A percentile compares a stretch with the other conserved stretches of the same genome.
These are phyloP conservation scores for Carapus acus DNA, from an alignment of 2,797 vertebrate genomes.

Conservation along the genomic window DNA sequence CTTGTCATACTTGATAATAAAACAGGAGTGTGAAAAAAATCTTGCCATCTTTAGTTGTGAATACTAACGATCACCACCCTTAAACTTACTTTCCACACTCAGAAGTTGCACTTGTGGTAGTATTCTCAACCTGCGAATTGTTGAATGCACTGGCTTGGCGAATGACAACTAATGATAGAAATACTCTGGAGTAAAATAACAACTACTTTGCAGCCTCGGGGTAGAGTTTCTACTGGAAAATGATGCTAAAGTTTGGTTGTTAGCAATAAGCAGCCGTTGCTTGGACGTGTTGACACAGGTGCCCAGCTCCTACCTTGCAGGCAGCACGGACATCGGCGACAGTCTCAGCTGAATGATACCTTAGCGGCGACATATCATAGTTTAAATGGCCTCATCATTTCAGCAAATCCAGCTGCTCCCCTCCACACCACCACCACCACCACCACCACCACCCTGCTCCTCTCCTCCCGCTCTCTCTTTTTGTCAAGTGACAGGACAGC, in stretches of 20 bases:
- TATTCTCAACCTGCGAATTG: neutral
- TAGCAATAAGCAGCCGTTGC: constrained; percentile 22
- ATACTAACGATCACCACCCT: neutral
- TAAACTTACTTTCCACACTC: too few relatives aligned
- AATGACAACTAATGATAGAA: constrained; percentile 13
- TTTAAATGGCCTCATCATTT: constrained; percentile 80
- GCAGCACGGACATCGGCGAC: constrained; percentile 51
- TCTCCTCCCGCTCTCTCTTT: constrained; percentile 30
- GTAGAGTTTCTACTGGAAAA: constrained; percentile 9
- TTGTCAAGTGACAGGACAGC: constrained; percentile 72
- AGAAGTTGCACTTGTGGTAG: neutral
- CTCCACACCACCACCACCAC: constrained; percentile 57
- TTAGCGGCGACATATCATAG: constrained; percentile 65
- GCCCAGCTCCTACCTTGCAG: constrained; percentile 45
- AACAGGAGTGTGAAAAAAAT: too few relatives aligned
- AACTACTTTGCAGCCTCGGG: neutral
- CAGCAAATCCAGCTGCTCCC: constrained; percentile 73
- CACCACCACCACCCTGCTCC: constrained; percentile 4
- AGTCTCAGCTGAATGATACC: constrained; percentile 70
- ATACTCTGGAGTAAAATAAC: constrained; percentile 4
- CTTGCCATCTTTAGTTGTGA: too few relatives aligned
- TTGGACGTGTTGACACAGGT: constrained; percentile 55
- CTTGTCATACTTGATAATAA: too few relatives aligned
- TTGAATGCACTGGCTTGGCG: constrained; percentile 32
- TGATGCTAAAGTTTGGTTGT: constrained; percentile 37